phyloP scores from a whole-genome alignment of 2,113 vertebrate genomes.

The Podilymbus podiceps region DNA sequence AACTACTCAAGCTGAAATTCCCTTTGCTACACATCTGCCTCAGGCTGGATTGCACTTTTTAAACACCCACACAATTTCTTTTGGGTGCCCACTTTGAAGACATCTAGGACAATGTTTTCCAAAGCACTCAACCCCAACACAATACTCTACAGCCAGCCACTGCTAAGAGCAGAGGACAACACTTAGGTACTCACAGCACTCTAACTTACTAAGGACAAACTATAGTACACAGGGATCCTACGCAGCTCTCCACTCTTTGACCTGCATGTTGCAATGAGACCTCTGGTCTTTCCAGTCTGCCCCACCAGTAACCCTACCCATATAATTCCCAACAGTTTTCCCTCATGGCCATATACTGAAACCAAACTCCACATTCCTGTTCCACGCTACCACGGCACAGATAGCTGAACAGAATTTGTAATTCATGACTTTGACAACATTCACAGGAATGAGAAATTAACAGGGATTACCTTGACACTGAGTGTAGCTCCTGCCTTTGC shows the following conservation, averaged over 20 bases:
- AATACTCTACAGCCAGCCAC: not conserved
- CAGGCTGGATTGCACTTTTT: not conserved
- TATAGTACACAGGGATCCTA: not conserved
- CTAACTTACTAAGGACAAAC: not conserved
- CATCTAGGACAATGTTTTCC: not conserved
- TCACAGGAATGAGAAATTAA: not conserved
- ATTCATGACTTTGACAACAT: not conserved
- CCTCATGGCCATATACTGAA: not conserved
- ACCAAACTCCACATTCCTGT: not conserved
- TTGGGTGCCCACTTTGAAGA: not conserved
- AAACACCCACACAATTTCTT: not conserved
- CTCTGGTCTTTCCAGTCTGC: not conserved
- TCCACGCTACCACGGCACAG: not conserved
- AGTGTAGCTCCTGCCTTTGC: not conserved
- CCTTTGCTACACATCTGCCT: not conserved
- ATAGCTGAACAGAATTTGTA: not conserved
- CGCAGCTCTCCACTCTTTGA: not conserved
- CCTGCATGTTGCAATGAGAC: not conserved
- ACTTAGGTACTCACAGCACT: not conserved
- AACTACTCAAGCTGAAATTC: not conserved
- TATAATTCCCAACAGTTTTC: not conserved
- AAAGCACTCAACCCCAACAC: not conserved
- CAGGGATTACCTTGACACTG: not conserved
- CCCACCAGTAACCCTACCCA: not conserved
- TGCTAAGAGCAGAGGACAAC: not conserved